These are phyloP conservation scores for Asarcornis scutulata DNA, from an alignment of 2,113 vertebrate species.

Conservation along the genomic window DNA sequence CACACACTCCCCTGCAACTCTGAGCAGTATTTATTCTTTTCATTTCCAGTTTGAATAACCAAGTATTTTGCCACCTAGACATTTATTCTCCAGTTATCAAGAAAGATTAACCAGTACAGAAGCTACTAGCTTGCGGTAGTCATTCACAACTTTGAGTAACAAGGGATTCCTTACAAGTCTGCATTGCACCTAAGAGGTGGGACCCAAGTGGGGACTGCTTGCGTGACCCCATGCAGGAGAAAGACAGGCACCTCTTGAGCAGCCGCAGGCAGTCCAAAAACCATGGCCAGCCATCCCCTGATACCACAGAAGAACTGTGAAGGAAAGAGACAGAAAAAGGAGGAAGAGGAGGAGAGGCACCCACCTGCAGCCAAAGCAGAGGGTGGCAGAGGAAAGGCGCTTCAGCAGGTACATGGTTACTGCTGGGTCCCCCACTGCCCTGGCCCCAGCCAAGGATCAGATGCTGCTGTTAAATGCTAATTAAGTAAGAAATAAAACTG, in stretches of 20 bases:
- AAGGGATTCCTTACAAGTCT: not conserved
- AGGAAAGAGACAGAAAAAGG: not conserved
- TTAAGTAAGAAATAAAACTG: not conserved
- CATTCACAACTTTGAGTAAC: not conserved
- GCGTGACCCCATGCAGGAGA: not conserved
- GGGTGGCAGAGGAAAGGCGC: too few species aligned
- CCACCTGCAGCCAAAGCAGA: not conserved
- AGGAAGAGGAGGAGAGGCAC: fast-evolving
- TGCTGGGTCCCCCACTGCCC: not conserved
- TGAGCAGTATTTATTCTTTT: not conserved
- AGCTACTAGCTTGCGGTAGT: not conserved
- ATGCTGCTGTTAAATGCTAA: not conserved
- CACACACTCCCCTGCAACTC: not conserved
- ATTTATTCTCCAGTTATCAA: not conserved
- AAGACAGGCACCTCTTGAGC: not conserved
- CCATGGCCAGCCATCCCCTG: not conserved
- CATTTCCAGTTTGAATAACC: not conserved
- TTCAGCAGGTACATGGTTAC: fast-evolving
- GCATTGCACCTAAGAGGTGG: fast-evolving
- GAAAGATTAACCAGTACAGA: not conserved
- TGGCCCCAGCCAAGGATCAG: not conserved
- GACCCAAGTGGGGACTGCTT: not conserved
- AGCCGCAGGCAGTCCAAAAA: not conserved
- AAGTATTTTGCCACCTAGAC: not conserved
- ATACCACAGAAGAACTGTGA: not conserved